Evolutionary conservation across 2,888 invertebrate genomes (phyloP).

Genomic region (Agriopis leucophaearia): DNA sequence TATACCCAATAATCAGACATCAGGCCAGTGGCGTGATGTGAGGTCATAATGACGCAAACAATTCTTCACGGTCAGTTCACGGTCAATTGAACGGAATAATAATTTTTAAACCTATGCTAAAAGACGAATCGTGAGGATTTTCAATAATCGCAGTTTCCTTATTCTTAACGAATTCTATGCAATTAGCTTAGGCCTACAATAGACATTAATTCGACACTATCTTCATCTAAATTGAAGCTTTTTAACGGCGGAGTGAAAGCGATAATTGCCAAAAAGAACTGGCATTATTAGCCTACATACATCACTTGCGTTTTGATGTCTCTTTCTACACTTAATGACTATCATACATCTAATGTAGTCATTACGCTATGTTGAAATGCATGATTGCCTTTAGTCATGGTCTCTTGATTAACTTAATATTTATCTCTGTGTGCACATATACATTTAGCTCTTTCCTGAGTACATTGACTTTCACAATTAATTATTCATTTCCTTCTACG

Average conservation of each 20-base stretch:
- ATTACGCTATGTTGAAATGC: slow-evolving; percentile 25
- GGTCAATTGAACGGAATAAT: slow-evolving; percentile 41
- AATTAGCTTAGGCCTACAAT: background rate
- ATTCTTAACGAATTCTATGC: slow-evolving; percentile 4
- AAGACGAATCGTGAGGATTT: slow-evolving; percentile 34
- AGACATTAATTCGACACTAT: slow-evolving; percentile 4
- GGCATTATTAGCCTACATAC: slow-evolving; percentile 8
- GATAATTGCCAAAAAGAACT: slow-evolving; percentile 31
- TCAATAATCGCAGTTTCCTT: slow-evolving; percentile 23
- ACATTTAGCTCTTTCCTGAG: slow-evolving; percentile 31
- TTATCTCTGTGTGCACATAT: slow-evolving; percentile 19
- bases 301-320: slow-evolving; percentile 3
- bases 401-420: slow-evolving; percentile 14
- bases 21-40: slow-evolving; percentile 47
- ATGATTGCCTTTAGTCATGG: slow-evolving; percentile 31
- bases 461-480: slow-evolving; percentile 40
- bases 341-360: slow-evolving; percentile 13
- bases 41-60: slow-evolving; percentile 43
- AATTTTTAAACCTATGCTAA: slow-evolving; percentile 37
- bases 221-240: slow-evolving; percentile 33
- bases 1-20: slow-evolving; percentile 9
- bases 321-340: slow-evolving; percentile 15
- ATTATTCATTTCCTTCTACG: slow-evolving; percentile 43
- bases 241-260: slow-evolving; percentile 45
- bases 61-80: slow-evolving; percentile 50